These are phyloP conservation scores for Pipistrellus pipistrellus DNA, from an alignment of 2,797 vertebrate species.

Conservation along the genomic window DNA sequence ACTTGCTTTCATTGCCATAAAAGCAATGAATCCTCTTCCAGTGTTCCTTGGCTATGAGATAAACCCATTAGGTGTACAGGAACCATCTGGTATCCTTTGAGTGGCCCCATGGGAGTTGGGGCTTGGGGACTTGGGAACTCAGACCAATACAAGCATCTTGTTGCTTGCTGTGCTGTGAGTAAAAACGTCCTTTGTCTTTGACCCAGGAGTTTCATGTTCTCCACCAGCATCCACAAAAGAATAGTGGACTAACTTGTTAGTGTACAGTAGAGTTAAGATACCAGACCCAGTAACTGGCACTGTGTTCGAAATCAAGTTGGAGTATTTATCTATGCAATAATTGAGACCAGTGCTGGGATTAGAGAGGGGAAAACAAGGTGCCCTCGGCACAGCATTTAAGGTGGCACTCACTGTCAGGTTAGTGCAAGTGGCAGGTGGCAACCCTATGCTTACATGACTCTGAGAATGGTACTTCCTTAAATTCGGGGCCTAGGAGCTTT, in stretches of 20 bases:
- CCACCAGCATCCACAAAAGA: neutral
- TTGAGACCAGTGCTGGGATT: neutral
- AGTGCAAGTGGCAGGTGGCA: neutral
- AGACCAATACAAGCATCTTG: neutral
- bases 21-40: neutral
- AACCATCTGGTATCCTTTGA: neutral
- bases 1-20: neutral
- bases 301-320: neutral
- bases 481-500: neutral
- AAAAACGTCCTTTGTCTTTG: slow-evolving; percentile 30
- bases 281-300: neutral
- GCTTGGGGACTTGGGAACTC: neutral
- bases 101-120: neutral
- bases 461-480: neutral
- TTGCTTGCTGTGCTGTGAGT: neutral
- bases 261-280: neutral
- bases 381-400: neutral
- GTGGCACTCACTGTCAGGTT: neutral
- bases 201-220: neutral
- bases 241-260: neutral
- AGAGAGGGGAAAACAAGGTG: neutral
- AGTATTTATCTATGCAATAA: neutral
- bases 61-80: neutral
- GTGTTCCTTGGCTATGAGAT: neutral
- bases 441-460: neutral